Base-by-base conservation (phyloP, 2,888 invertebrate genomes). In the Oasisia sp. region DNA sequence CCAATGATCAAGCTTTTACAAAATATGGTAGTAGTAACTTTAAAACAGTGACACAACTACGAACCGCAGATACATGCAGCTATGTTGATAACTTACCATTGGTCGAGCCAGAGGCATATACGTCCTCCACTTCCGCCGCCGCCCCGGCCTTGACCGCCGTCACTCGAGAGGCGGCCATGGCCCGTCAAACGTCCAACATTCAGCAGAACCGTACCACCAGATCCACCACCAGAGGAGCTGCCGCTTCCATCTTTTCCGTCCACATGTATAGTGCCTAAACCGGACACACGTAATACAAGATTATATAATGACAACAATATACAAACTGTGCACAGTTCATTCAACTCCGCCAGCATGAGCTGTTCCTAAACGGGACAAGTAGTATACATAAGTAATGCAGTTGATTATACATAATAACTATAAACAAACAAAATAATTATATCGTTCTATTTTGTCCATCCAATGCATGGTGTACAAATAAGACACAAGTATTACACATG, bases 251-350 rank as follows among this genome's bases (percentile, higher is more conserved):
- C 50, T 50, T 91, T 92, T 12, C 95, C 95, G 93, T 94, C 93
- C n/a, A 94, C 94, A 11, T 93, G 92, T 3, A 95, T 94, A 32
- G 92, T 91, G 50, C 95, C 95, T 95, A 89, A n/a, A 74, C 27
- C 19, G 74, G 27, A 38, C 74, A 74, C 27, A 74, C 14, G 74
- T n/a, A n/a, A 38, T 27, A n/a, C 74, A 19, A 19, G 2, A n/a
- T 27, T 74, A n/a, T 27, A 27, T 14, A 38, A 50, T 50, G 50
- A 74, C 27, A 19, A 74, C 19, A 27, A 74, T 74, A 74, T 5
- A 74, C n/a, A 74, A 74, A 19, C n/a, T 27, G 74, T n/a, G 14
- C 74, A 50, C 14, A 0, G 50, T 50, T n/a, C 14, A 38, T 38
- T 91, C 91, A 11, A 91, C 91, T 12, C 94, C 95, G 93, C 94